Percentiles rank a stretch among this genome's conserved stretches.
Evolutionary conservation across 2,113 vertebrate species (phyloP).

Genomic region (Lepisosteus oculatus): DNA sequence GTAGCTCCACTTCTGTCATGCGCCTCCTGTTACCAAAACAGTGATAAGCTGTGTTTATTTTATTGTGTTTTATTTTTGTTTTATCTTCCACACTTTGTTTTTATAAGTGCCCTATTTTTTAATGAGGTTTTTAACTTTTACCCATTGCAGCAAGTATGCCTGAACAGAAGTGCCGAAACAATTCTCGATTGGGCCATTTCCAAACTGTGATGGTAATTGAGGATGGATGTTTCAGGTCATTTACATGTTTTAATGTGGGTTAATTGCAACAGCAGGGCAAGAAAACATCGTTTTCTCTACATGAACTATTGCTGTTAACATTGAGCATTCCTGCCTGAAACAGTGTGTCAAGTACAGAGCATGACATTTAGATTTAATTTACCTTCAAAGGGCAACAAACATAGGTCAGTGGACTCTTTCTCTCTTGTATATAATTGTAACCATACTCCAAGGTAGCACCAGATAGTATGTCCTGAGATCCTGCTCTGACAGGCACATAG

Average conservation of each 20-base stretch:
- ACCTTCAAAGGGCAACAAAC: conserved; percentile 23
- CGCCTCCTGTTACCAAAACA: conserved; percentile 84
- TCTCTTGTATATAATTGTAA: conserved; percentile 10
- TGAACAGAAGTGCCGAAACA: conserved; percentile 9
- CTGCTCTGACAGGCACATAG: too few relatives aligned
- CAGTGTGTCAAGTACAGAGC: background rate
- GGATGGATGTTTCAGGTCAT: background rate
- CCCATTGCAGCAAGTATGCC: too few relatives aligned
- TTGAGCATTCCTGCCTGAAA: conserved; percentile 12
- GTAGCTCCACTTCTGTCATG: conserved; percentile 74
- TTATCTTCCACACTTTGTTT: background rate
- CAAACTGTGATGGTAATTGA: background rate
- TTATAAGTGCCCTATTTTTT: conserved; percentile 8
- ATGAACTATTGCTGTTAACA: conserved; percentile 2
- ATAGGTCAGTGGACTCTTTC: conserved; percentile 27
- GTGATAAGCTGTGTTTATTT: conserved; percentile 59
- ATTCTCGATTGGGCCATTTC: conserved; percentile 2
- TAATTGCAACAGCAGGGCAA: conserved; percentile 32
- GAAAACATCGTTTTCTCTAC: background rate
- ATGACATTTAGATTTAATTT: background rate
- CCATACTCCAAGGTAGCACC: conserved; percentile 3
- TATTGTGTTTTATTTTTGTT: conserved; percentile 24
- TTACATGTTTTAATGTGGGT: conserved; percentile 32
- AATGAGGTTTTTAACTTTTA: too few relatives aligned
- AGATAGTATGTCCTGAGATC: background rate